Evolutionary conservation across 92 coral and sea anemone species (phyloP).

Genomic region (Nematostella vectensis): DNA sequence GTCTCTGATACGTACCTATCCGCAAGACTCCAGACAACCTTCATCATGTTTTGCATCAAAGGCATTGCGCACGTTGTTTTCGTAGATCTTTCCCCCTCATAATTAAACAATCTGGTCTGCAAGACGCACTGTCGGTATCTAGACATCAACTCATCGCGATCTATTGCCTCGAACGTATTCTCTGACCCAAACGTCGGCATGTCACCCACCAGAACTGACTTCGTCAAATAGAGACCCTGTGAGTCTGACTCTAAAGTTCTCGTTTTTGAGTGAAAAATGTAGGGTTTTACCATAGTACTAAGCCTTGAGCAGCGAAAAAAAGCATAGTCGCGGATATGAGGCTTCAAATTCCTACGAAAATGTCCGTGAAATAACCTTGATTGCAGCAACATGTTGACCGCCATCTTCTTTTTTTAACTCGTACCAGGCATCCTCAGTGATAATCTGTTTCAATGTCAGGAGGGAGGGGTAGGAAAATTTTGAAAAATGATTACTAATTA

Average conservation of each 20-base stretch:
- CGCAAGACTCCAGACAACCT: slow-evolving; percentile 75
- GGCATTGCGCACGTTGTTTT: slow-evolving; percentile 64
- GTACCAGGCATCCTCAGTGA: neutral
- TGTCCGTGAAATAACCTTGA: neutral
- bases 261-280: slow-evolving; percentile 78
- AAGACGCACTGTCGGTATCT: slow-evolving; percentile 58
- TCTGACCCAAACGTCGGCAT: slow-evolving; percentile 38
- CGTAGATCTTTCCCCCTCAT: slow-evolving; percentile 56
- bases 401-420: slow-evolving; percentile 5
- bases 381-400: slow-evolving; percentile 2
- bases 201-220: slow-evolving; percentile 49
- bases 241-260: slow-evolving; percentile 75
- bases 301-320: neutral
- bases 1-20: slow-evolving; percentile 36
- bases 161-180: slow-evolving; percentile 16
- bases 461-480: slow-evolving; percentile 1
- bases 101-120: slow-evolving; percentile 52
- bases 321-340: neutral
- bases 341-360: neutral
- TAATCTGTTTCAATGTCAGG: neutral
- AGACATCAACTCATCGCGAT: slow-evolving; percentile 49
- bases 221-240: slow-evolving; percentile 77
- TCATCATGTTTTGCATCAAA: slow-evolving; percentile 76
- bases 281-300: slow-evolving; percentile 41
- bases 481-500: neutral